Evolutionary conservation across 2,888 invertebrate genomes (phyloP), one percentile per base, ranked within the genome.

Genomic region (Helobdella robusta): DNA sequence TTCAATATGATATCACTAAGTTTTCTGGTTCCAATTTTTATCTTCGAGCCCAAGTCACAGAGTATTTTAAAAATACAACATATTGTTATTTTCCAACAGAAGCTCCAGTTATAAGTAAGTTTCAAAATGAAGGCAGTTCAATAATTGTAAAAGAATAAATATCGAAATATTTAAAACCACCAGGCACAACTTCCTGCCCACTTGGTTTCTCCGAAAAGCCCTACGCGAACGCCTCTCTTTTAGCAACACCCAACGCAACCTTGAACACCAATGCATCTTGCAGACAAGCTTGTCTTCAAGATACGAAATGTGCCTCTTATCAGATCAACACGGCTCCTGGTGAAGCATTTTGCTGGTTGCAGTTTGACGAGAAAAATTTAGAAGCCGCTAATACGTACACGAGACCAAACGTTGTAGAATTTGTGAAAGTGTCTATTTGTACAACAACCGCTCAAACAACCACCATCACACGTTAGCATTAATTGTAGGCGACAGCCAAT

Each of bases 61-160:
- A 62, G 20, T 62, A 46, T 50, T n/a, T 62, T 34, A 62, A 62
- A 50, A 62, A 62, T 30, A 62, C 62, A 11, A 62, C 50, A 6
- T 62, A 62, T 23, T 62, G 62, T 32, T n/a, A 23, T 8, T 20
- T 59, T 6, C 20, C 46, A 6, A 40, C 34, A 28, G 11, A 28
- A n/a, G 20, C 48, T n/a, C 18, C 62, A 20, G 2, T 3, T 18
- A 32, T 50, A 46, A 30, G 62, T 62, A 30, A 25, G 36, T 48
- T 60, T 56, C 23, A 28, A n/a, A 56, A 52, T 52, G 11, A 52
- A 52, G 8, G 11, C 23, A n/a, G 20, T 52, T 52, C 8, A 52
- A n/a, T n/a, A n/a, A 56, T 1, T 23, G 6, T 6, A 20, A 1
- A n/a, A n/a, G 18, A 56, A 6, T 56, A 4, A 8, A 2, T n/a